phyloP scores from a whole-genome alignment of 2,113 vertebrate species.

The Rana temporaria region DNA sequence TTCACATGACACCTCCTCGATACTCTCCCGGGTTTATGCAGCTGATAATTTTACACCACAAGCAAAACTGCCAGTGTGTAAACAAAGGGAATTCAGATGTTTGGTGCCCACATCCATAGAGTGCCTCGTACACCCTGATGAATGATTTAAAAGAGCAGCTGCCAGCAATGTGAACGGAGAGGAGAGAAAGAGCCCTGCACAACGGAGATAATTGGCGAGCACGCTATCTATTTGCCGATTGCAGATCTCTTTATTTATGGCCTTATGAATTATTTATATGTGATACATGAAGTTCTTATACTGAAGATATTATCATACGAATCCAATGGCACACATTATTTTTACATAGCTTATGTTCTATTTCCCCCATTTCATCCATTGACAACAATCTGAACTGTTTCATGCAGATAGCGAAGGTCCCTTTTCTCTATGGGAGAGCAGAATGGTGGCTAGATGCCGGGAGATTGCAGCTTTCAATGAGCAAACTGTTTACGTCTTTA shows the following conservation, averaged over 20 bases:
- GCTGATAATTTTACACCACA: conserved; percentile 61
- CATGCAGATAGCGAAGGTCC: background rate
- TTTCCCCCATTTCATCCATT: conserved; percentile 19
- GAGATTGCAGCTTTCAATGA: too few relatives aligned
- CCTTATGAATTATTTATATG: conserved; percentile 70
- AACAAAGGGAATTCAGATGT: conserved; percentile 67
- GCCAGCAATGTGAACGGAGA: conserved; percentile 58
- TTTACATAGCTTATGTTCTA: conserved; percentile 62
- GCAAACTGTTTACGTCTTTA: too few relatives aligned
- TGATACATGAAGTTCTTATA: conserved; percentile 60
- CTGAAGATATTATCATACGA: conserved; percentile 68
- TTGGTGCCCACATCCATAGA: conserved; percentile 54
- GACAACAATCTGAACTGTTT: conserved; percentile 18
- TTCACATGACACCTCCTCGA: conserved; percentile 39
- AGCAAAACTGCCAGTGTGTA: conserved; percentile 63
- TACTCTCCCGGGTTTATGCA: conserved; percentile 60
- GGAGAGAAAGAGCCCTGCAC: conserved; percentile 61
- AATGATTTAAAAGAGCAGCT: conserved; percentile 74
- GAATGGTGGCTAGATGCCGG: background rate
- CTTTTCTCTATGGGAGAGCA: background rate
- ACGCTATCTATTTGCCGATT: conserved; percentile 65
- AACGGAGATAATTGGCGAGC: conserved; percentile 69
- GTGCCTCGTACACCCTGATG: conserved; percentile 63
- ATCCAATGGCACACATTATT: conserved; percentile 50
- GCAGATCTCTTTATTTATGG: conserved; percentile 76